Percentiles rank a stretch among this genome's conserved stretches.
phyloP scores from a whole-genome alignment of 2,888 invertebrate species.

The Alviniconcha strummeri region DNA sequence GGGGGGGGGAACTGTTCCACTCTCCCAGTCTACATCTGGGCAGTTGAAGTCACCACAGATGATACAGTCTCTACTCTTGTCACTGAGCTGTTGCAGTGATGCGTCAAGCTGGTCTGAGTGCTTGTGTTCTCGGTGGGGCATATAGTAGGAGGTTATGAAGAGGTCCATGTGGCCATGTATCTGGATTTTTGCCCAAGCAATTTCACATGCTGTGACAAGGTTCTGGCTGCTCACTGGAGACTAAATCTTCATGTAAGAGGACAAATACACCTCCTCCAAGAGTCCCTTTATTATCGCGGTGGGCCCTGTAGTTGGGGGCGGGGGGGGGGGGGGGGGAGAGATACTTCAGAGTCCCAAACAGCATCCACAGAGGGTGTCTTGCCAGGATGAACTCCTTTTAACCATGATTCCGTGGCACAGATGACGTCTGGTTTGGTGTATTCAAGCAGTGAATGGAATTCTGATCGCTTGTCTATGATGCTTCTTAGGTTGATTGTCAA shows the following conservation, averaged over 20 bases:
- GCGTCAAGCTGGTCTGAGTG: neutral
- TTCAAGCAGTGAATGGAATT: neutral
- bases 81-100: neutral
- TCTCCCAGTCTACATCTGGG: neutral
- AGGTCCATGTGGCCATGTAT: neutral
- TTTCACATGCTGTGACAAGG: neutral
- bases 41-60: conserved; percentile 3
- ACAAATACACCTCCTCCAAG: neutral
- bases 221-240: neutral
- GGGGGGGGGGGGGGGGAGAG: no score
- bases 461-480: neutral
- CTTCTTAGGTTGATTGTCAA: neutral
- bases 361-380: neutral
- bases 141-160: neutral
- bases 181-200: neutral
- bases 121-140: neutral
- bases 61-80: neutral
- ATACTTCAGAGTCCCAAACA: neutral
- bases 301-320: neutral
- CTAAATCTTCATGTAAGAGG: neutral
- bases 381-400: neutral
- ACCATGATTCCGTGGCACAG: neutral
- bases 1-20: neutral
- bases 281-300: neutral
- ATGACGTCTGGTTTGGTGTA: neutral